Percentiles rank a stretch among this genome's conserved stretches.
Conservation (phyloP, 2,888 invertebrate genomes). For the Congeria kusceri region DNA sequence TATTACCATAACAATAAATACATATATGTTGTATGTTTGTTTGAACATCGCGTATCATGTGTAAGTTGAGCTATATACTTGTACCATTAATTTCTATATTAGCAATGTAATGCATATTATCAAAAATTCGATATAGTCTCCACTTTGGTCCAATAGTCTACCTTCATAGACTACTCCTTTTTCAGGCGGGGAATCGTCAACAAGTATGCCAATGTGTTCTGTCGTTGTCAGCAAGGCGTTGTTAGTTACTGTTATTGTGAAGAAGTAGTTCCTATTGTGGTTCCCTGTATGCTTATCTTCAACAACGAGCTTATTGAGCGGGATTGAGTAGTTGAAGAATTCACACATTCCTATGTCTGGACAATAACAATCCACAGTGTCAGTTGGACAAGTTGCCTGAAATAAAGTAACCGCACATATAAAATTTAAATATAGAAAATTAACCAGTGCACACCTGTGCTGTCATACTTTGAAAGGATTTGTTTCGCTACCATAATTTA, state of each 20-base stretch:
- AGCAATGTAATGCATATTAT: no score
- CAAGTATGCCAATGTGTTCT: conserved; percentile 64
- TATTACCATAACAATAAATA: no score
- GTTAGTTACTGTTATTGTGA: conserved; percentile 69
- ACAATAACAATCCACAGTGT: conserved; percentile 61
- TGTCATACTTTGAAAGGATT: no score
- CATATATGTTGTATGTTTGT: no score
- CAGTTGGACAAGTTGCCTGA: conserved; percentile 4
- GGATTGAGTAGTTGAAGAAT: conserved; percentile 41
- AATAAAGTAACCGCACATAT: not conserved
- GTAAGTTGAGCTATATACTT: no score
- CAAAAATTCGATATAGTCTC: not conserved
- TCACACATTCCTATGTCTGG: conserved; percentile 66
- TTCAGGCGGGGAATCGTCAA: conserved; percentile 73
- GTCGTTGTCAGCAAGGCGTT: conserved; percentile 60
- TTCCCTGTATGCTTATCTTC: conserved; percentile 55
- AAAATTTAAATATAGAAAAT: no score
- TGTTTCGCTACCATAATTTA: no score
- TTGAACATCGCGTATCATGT: no score
- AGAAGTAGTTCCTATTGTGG: conserved; percentile 72
- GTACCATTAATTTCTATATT: no score
- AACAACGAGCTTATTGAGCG: conserved; percentile 50
- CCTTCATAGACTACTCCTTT: conserved; percentile 71
- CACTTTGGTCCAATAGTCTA: not conserved
- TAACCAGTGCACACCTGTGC: no score